Evolutionary conservation across 30 jellyfish, hydroid and myxozoan species (phyloP).

Genomic region (Aurelia aurita): DNA sequence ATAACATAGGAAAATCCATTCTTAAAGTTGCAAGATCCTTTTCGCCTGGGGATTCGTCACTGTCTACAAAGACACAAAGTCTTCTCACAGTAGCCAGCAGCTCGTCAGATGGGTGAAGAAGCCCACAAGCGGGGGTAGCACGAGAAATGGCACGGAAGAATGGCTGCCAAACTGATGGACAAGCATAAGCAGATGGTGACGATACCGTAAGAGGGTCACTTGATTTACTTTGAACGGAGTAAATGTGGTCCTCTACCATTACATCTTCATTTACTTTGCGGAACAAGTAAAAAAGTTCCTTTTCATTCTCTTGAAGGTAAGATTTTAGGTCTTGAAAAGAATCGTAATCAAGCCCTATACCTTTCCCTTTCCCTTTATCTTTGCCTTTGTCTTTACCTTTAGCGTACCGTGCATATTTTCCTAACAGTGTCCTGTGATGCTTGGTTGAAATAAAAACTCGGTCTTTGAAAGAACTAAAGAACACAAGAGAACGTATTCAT

Average conservation of each 20-base stretch:
- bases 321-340: constrained; percentile 2
- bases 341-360: constrained; percentile 5
- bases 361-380: not conserved
- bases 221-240: not conserved
- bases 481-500: not conserved
- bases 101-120: constrained; percentile 14
- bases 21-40: not conserved
- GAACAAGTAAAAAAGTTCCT: not conserved
- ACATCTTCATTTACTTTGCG: not conserved
- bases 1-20: constrained; percentile 3
- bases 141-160: constrained; percentile 10
- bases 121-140: constrained; percentile 16
- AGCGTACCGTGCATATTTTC: not conserved
- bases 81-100: not conserved
- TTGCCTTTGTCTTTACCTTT: not conserved
- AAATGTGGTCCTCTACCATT: constrained; percentile 10
- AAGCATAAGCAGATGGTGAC: constrained; percentile 11
- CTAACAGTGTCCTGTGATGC: constrained; percentile 9
- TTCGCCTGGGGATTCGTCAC: not conserved
- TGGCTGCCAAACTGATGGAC: constrained; percentile 13
- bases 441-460: constrained; percentile 1
- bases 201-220: not conserved
- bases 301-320: constrained; percentile 5
- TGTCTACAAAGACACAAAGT: constrained; percentile 1
- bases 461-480: constrained; percentile 2